A percentile compares a stretch with the other conserved stretches of the same genome.
These are phyloP conservation scores for Odontocerum albicorne DNA, from an alignment of 2,888 invertebrate genomes.

Conservation along the genomic window DNA sequence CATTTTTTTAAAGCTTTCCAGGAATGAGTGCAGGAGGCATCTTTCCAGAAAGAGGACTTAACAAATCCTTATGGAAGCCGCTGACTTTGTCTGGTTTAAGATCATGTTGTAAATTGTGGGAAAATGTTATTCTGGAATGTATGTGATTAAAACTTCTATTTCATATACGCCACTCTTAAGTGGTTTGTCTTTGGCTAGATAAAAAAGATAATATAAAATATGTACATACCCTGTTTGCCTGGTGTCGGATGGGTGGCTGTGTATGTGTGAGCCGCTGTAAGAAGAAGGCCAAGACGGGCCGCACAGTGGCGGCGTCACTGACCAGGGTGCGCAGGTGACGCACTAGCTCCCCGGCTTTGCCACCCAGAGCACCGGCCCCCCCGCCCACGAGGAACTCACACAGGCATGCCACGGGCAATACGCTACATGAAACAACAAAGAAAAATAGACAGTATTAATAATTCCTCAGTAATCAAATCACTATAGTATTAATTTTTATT, in stretches of 20 bases:
- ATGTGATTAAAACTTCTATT: no score
- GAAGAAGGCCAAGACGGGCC: constrained; percentile 89
- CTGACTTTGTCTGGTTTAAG: no score
- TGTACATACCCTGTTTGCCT: constrained; percentile 68
- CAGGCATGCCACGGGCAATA: constrained; percentile 94
- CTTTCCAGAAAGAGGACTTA: no score
- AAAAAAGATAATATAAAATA: not conserved
- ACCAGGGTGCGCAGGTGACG: constrained; percentile 59
- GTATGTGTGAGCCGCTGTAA: constrained; percentile 80
- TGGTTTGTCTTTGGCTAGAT: no score
- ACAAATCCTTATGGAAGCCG: no score
- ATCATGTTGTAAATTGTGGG: no score
- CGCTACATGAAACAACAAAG: constrained; percentile 52
- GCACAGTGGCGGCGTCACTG: constrained; percentile 62
- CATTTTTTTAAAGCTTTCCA: no score
- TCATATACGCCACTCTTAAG: no score
- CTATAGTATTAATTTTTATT: no score
- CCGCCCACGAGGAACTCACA: constrained; percentile 90
- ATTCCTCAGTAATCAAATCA: no score
- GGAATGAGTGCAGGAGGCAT: no score
- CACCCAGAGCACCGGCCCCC: constrained; percentile 43
- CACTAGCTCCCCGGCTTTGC: constrained; percentile 68
- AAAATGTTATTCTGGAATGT: no score
- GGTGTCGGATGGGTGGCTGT: constrained; percentile 73
- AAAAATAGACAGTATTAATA: not conserved